Conservation (phyloP, 2,888 invertebrate species). For the Apamea crenata region DNA sequence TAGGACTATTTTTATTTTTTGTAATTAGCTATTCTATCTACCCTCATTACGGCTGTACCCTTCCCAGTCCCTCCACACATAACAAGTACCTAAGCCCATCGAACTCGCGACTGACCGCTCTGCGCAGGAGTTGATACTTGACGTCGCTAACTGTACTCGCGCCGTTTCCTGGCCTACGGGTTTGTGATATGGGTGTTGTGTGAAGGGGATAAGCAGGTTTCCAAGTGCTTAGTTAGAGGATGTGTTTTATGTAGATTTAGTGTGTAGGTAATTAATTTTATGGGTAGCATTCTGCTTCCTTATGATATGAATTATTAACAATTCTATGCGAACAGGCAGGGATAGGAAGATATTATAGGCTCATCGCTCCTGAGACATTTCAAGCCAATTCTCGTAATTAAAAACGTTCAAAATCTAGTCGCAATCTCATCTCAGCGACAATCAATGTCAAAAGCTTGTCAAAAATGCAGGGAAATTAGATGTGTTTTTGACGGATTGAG, state of each 20-base stretch:
- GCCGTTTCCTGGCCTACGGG: slow-evolving; percentile 62
- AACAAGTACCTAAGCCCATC: slow-evolving; percentile 28
- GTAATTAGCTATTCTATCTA: too few species aligned
- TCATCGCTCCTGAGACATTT: neutral
- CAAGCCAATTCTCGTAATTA: neutral
- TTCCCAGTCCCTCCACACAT: neutral
- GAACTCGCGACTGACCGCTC: slow-evolving; percentile 36
- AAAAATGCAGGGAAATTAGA: too few species aligned
- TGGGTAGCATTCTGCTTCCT: slow-evolving; percentile 11
- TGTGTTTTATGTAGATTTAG: slow-evolving; percentile 45
- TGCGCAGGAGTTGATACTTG: slow-evolving; percentile 49
- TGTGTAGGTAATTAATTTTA: slow-evolving; percentile 22
- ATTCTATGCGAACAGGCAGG: neutral
- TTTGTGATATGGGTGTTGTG: slow-evolving; percentile 50
- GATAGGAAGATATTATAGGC: neutral
- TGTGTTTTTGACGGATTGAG: too few species aligned
- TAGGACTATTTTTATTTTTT: too few species aligned
- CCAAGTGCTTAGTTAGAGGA: neutral
- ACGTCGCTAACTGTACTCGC: slow-evolving; percentile 61
- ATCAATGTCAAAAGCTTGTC: too few species aligned
- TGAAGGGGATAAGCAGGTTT: slow-evolving; percentile 38
- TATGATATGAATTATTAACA: slow-evolving; percentile 4
- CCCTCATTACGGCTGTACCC: neutral
- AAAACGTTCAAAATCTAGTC: neutral
- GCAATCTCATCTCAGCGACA: neutral